phyloP scores from a whole-genome alignment of 2,797 vertebrate genomes.

The Gallinago solitaria region DNA sequence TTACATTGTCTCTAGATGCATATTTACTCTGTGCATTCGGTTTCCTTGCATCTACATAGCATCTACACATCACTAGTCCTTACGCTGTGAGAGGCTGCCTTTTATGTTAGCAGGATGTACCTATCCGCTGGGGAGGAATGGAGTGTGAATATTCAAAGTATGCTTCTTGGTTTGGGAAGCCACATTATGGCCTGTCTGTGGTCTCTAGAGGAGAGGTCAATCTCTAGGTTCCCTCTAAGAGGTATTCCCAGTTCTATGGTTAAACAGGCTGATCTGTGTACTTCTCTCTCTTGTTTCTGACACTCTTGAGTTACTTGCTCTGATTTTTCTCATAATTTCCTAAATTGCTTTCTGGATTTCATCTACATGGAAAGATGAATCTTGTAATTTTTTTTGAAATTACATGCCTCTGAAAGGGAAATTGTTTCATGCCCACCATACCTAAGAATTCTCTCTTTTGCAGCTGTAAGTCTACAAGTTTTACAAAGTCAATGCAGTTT shows the following conservation, averaged over 20 bases:
- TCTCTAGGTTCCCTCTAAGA: neutral
- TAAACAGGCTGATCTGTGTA: neutral
- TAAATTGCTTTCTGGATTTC: neutral
- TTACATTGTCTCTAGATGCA: neutral
- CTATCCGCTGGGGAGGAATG: neutral
- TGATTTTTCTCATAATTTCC: neutral
- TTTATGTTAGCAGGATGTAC: neutral
- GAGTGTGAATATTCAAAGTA: neutral
- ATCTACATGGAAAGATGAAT: neutral
- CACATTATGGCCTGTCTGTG: neutral
- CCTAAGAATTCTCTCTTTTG: neutral
- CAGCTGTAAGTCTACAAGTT: neutral
- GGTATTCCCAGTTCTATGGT: neutral
- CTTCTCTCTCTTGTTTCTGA: neutral
- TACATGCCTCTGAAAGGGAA: neutral
- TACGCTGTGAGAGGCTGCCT: neutral
- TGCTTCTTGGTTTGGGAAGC: neutral
- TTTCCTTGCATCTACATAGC: neutral
- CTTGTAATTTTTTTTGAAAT: neutral
- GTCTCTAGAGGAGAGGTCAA: neutral
- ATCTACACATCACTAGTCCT: neutral
- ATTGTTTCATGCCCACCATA: neutral
- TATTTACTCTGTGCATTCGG: neutral
- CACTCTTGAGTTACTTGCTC: neutral
- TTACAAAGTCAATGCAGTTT: neutral